Conservation (phyloP, 64 coral and sea anemone species). For the Orbicella faveolata region DNA sequence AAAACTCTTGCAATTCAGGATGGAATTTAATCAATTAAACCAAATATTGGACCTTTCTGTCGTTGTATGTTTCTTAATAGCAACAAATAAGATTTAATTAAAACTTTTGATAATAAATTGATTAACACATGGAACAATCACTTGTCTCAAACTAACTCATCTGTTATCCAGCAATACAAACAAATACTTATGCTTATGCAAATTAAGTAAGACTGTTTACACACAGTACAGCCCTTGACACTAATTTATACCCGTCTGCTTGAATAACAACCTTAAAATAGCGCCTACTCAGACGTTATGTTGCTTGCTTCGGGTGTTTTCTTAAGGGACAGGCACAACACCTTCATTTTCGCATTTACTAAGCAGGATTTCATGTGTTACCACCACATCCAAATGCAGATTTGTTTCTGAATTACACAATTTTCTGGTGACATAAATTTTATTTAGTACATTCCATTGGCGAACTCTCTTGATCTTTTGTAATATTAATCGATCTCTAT, state of each 20-base stretch:
- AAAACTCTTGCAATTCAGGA: neutral
- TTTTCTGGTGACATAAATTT: neutral
- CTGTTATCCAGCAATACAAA: neutral
- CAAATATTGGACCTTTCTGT: neutral
- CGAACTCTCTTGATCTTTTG: neutral
- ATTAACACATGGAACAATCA: neutral
- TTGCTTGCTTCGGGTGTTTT: neutral
- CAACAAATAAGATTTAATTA: no score
- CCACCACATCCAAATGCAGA: neutral
- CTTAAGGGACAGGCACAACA: neutral
- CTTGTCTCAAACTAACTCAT: neutral
- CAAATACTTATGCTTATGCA: neutral
- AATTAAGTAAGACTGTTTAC: neutral
- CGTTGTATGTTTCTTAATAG: neutral
- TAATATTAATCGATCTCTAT: no score
- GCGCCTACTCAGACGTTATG: neutral
- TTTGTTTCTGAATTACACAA: neutral
- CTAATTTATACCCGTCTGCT: neutral
- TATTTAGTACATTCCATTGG: neutral
- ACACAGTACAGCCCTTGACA: neutral
- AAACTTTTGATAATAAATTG: no score
- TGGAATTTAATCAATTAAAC: neutral
- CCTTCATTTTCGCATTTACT: neutral
- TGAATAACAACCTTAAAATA: neutral
- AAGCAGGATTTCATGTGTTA: neutral